Percentiles rank a stretch among this genome's conserved stretches.
Evolutionary conservation across 2,888 invertebrate species (phyloP).

Genomic region (Dicyrtoma fusca): DNA sequence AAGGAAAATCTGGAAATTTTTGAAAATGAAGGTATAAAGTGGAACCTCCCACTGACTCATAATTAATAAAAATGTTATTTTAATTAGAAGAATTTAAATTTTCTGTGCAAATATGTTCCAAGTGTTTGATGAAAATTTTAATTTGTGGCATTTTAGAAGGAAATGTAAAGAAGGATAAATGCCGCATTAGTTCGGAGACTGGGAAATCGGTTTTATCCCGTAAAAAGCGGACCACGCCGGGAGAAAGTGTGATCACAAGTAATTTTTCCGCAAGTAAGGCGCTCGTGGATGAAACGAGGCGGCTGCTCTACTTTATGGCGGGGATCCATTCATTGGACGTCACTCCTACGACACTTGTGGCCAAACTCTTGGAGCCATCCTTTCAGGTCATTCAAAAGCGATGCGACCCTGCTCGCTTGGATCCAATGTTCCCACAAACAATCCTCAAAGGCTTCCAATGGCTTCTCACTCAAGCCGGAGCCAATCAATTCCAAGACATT

Average conservation of each 20-base stretch:
- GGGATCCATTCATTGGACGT: slow-evolving; percentile 44
- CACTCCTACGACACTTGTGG: slow-evolving; percentile 39
- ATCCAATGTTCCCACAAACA: slow-evolving; percentile 40
- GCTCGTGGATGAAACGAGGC: slow-evolving; percentile 44
- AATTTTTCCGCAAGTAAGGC: slow-evolving; percentile 23
- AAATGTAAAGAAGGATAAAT: too few species aligned
- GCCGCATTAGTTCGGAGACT: too few species aligned
- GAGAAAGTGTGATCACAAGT: slow-evolving; percentile 27
- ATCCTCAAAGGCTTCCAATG: slow-evolving; percentile 44
- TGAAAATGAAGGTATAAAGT: slow-evolving; percentile 17
- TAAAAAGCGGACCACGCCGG: slow-evolving; percentile 32
- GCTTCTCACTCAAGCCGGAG: slow-evolving; percentile 47
- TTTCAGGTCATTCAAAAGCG: slow-evolving; percentile 39
- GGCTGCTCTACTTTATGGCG: slow-evolving; percentile 47
- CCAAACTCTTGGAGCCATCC: slow-evolving; percentile 38
- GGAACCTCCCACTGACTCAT: too few species aligned
- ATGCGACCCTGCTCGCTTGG: slow-evolving; percentile 45
- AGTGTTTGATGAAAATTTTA: too few species aligned
- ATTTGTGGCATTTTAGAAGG: too few species aligned
- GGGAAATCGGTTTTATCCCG: too few species aligned
- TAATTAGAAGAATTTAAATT: neutral
- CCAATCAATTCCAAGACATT: slow-evolving; percentile 23
- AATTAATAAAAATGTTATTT: neutral
- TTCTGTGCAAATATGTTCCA: neutral
- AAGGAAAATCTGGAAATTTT: slow-evolving; percentile 21